Evolutionary conservation across 1,140 invertebrate genomes (phyloP), one percentile per base, ranked within the genome.

Genomic region (Drosophila tani): DNA sequence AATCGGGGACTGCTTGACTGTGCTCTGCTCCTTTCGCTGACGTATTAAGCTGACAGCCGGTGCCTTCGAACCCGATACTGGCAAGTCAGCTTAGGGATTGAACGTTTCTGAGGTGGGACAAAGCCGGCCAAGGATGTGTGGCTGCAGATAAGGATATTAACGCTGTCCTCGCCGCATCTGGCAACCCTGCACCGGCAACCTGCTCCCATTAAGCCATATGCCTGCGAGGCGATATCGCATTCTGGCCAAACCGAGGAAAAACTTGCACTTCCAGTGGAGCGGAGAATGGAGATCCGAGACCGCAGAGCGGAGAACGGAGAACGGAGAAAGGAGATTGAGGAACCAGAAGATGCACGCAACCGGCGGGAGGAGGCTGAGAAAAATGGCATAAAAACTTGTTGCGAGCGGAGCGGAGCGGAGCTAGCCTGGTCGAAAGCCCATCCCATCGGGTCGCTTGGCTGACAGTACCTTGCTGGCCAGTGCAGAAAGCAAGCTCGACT

Each of bases 401-500:
- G 79, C 63, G 46, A 74, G 49, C 51, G 50, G 64, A 29, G 32
- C 32, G 29, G 29, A 32, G 7, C 29, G 32, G 77, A 67, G 50
- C 43, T 47, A 59, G 51, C 70, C 67, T 73, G 70, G 70, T 24
- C 69, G 29, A 73, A 24, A 50, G 45, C 68, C 66, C 68, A 73
- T 57, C 65, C 65, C 67, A 60, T 9, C 38, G 63, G 40, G 27
- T 66, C 63, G 53, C 53, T 56, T 41, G 46, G 27, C 21, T 68
- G 63, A 15, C 35, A 47, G 15, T 65, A 19, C 43, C 46, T 40
- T 32, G 29, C 63, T 59, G 58, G 68, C 51, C 84, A 91, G 88
- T 91, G 88, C 81, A 56, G 79, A 91, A 91, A 88, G 81, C 83
- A 88, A 80, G 75, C 84, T 91, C 88, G 84, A 79, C 74, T 82